phyloP scores from a whole-genome alignment of 2,113 vertebrate genomes.

The Ophthalmolycus amberensis region DNA sequence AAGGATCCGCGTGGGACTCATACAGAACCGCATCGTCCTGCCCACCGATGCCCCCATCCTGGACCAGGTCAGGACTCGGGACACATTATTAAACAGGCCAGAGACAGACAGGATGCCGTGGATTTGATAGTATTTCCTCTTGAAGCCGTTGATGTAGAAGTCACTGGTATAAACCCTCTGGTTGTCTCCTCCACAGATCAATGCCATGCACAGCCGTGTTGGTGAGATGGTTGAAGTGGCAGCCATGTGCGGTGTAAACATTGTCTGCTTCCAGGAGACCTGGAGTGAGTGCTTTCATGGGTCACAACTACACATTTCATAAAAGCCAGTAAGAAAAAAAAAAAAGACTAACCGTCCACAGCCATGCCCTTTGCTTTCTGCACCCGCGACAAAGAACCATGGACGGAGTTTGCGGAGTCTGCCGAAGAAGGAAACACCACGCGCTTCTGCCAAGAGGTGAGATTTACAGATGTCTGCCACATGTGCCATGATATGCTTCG shows the following conservation, averaged over 20 bases:
- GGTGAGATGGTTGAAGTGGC: conserved; percentile 90
- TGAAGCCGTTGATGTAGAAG: not conserved
- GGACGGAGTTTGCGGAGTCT: conserved; percentile 97
- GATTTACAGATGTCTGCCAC: not conserved
- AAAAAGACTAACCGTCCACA: conserved; percentile 66
- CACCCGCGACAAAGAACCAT: conserved; percentile 94
- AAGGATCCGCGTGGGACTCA: conserved; percentile 88
- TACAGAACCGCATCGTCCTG: conserved; percentile 90
- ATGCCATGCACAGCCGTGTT: conserved; percentile 87
- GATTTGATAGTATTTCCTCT: not conserved
- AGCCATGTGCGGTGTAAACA: conserved; percentile 91
- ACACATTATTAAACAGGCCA: not conserved
- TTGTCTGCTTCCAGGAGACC: conserved; percentile 95
- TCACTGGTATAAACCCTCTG: not conserved
- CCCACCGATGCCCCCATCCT: conserved; percentile 86
- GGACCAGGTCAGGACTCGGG: conserved; percentile 85
- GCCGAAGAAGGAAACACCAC: conserved; percentile 92
- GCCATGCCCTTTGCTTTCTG: conserved; percentile 99
- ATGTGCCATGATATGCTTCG: accelerated
- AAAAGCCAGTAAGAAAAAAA: not conserved
- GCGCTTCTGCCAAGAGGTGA: conserved; percentile 94
- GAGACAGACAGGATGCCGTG: not conserved
- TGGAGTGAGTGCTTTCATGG: conserved; percentile 89
- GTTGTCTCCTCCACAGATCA: conserved; percentile 80
- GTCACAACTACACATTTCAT: not conserved